Evolutionary conservation across 1,140 invertebrate genomes (phyloP), one percentile per base, ranked within the genome.

Genomic region (Drosophila lacteicornis): DNA sequence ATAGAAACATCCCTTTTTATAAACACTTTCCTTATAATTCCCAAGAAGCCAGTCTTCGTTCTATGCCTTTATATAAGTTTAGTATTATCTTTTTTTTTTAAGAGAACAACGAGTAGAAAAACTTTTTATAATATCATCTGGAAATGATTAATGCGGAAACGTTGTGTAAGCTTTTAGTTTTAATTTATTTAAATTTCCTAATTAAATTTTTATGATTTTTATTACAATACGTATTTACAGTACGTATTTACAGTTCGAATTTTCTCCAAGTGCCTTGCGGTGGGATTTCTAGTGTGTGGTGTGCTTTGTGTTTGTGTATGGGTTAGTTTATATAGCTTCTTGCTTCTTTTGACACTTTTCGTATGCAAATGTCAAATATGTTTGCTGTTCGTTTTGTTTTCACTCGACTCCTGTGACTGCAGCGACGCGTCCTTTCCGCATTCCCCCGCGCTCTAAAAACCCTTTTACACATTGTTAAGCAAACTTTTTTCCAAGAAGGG

Each of bases 331-430:
- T 59, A 49, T 79, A 78, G 77, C 69, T 67, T 69, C 59, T 75
- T 62, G 36, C 60, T 80, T 73, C 80, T 87, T 87, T 83, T 80
- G 84, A 88, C 83, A 88, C 80, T 87, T 87, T 87, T 80, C 77
- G 83, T 80, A 87, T 87, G 83, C 80, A 87, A 88, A 87, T 87
- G 80, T 87, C 83, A 87, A 87, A 87, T 87, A 88, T 88, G 73
- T 87, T 86, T 86, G 75, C 83, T 67, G 70, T 76, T 69, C 78
- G 67, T 57, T 74, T 85, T 70, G 65, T 53, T 82, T 51, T 67
- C 55, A 56, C 50, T 49, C 77, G 47, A 55, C 47, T 60, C 43
- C 61, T 60, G 46, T 49, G 65, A 40, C 46, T 57, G 27, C 40
- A 46, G 33, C 22, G 38, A 3, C 22, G 17, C 25, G 51, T 46